Conservation (phyloP, 1,140 invertebrate species). For the Schmidtea mediterranea region DNA sequence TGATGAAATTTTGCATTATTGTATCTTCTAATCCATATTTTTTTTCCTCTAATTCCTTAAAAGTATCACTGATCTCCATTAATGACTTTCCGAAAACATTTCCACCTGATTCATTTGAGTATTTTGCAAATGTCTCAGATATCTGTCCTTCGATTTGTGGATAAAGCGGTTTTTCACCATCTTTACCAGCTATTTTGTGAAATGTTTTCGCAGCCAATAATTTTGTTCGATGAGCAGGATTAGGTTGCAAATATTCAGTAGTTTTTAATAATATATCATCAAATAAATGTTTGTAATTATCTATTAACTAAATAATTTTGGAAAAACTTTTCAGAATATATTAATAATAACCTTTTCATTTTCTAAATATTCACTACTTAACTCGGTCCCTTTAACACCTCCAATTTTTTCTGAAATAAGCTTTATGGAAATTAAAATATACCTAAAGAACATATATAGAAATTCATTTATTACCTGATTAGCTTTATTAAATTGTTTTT, state of each 20-base stretch:
- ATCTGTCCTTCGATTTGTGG: constrained; percentile 79
- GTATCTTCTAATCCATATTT: constrained; percentile 92
- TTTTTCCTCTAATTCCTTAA: constrained; percentile 85
- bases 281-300: constrained; percentile 71
- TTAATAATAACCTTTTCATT: constrained; percentile 64
- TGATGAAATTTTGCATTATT: constrained; percentile 89
- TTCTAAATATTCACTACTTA: constrained; percentile 87
- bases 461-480: constrained; percentile 46
- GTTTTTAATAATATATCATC: constrained; percentile 81
- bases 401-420: constrained; percentile 99
- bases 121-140: constrained; percentile 68
- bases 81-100: constrained; percentile 38
- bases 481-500: constrained; percentile 92
- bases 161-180: constrained; percentile 36
- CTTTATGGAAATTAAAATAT: constrained; percentile 28
- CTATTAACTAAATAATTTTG: constrained; percentile 48
- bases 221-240: constrained; percentile 38
- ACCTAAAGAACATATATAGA: neutral
- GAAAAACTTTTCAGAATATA: constrained; percentile 19
- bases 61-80: constrained; percentile 65
- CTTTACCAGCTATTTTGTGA: neutral
- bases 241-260: constrained; percentile 93
- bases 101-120: constrained; percentile 27
- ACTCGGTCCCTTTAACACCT: constrained; percentile 89
- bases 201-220: neutral